Conservation (phyloP, 2,113 vertebrate species). For the Rallus limicola region DNA sequence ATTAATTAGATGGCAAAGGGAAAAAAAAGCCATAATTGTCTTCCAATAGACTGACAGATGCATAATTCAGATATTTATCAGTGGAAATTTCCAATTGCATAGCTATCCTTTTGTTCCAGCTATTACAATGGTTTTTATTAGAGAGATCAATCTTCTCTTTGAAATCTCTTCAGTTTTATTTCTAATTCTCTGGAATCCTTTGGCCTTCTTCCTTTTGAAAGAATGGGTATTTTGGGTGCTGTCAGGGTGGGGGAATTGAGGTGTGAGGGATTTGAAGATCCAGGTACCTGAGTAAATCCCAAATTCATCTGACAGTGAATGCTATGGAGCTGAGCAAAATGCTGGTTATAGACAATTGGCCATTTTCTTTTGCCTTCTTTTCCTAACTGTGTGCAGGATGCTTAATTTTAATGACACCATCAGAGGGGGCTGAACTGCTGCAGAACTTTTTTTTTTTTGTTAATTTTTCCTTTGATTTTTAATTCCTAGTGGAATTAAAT, state of each 20-base stretch:
- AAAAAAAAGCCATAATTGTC: fast-evolving
- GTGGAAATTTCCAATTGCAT: neutral
- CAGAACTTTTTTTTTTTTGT: neutral
- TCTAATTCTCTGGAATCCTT: neutral
- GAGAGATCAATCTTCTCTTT: neutral
- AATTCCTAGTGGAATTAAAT: neutral
- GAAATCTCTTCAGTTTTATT: neutral
- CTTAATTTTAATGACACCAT: neutral
- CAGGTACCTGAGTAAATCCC: neutral
- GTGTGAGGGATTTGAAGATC: neutral
- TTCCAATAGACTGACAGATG: neutral
- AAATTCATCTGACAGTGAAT: neutral
- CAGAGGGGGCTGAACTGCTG: neutral
- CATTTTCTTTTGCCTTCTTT: neutral
- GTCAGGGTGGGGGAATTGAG: neutral
- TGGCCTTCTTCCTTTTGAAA: neutral
- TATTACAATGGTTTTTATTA: neutral
- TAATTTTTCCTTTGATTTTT: neutral
- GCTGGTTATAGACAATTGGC: neutral
- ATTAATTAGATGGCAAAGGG: neutral
- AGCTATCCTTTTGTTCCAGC: neutral
- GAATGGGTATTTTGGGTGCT: neutral
- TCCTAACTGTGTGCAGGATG: neutral
- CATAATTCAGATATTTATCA: neutral
- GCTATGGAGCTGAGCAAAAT: neutral